Conservation (phyloP, 2,888 invertebrate species). For the Conchocele bisecta region DNA sequence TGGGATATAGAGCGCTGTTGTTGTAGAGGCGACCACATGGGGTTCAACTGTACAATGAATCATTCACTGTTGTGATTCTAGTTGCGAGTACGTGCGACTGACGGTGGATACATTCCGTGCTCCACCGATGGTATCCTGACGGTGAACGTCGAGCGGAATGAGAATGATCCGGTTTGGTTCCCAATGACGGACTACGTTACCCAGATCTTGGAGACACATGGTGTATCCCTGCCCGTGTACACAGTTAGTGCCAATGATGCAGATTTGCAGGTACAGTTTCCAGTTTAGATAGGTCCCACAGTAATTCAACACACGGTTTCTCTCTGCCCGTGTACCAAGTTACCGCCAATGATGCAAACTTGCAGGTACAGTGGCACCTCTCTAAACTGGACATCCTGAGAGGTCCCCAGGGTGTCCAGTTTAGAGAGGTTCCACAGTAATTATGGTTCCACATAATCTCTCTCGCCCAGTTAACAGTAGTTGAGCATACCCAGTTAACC, state of each 20-base stretch:
- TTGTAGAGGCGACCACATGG: too few species aligned
- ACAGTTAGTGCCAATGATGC: conserved; percentile 68
- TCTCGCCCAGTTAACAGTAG: too few species aligned
- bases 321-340: conserved; percentile 64
- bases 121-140: conserved; percentile 58
- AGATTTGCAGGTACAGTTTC: conserved; percentile 58
- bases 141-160: conserved; percentile 71
- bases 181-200: conserved; percentile 56
- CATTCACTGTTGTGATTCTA: conserved; percentile 52
- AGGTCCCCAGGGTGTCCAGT: too few species aligned
- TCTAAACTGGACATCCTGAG: too few species aligned
- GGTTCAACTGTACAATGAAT: too few species aligned
- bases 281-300: too few species aligned
- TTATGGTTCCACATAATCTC: too few species aligned
- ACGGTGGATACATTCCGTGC: conserved; percentile 70
- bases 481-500: too few species aligned
- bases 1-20: too few species aligned
- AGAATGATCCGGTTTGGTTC: conserved; percentile 63
- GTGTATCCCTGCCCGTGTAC: conserved; percentile 61
- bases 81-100: conserved; percentile 71
- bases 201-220: conserved; percentile 71
- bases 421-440: too few species aligned
- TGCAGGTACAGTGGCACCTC: too few species aligned
- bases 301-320: conserved; percentile 67
- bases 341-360: conserved; percentile 66